Conservation (phyloP, 2,113 vertebrate species). For the Sturnus vulgaris region DNA sequence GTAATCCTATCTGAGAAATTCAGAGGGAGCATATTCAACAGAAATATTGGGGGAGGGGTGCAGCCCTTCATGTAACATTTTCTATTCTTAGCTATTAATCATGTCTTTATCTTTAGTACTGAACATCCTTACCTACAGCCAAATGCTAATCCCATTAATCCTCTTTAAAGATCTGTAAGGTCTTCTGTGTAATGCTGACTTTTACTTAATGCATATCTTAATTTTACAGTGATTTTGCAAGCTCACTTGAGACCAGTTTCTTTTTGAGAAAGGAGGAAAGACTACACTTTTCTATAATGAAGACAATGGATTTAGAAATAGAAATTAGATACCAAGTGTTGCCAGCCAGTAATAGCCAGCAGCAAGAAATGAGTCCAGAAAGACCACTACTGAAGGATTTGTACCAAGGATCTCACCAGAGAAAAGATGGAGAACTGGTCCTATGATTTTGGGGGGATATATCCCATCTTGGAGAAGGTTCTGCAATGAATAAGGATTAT, state of each 20-base stretch:
- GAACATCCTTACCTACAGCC: slow-evolving; percentile 11
- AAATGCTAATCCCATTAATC: slow-evolving; percentile 50
- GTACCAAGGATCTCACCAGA: not conserved
- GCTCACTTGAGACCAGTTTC: slow-evolving; percentile 16
- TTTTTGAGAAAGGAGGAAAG: not conserved
- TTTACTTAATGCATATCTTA: slow-evolving; percentile 28
- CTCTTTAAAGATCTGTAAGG: slow-evolving; percentile 45
- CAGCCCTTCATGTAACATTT: not conserved
- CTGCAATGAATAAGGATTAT: not conserved
- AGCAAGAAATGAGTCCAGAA: not conserved
- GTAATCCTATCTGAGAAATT: not conserved
- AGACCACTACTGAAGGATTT: not conserved
- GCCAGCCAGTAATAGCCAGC: not conserved
- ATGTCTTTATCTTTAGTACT: slow-evolving; percentile 9
- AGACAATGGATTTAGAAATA: not conserved
- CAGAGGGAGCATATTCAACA: not conserved
- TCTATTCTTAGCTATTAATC: slow-evolving; percentile 25
- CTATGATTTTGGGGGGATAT: not conserved
- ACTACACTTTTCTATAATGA: not conserved
- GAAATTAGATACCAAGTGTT: not conserved
- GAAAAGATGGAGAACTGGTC: not conserved
- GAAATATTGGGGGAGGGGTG: not conserved
- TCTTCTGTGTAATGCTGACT: slow-evolving; percentile 46
- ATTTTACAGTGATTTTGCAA: slow-evolving; percentile 26
- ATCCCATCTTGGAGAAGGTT: not conserved